A percentile compares a stretch with the other conserved stretches of the same genome.
Evolutionary conservation across 1,140 invertebrate genomes (phyloP).

Genomic region (Drosophila funebris): DNA sequence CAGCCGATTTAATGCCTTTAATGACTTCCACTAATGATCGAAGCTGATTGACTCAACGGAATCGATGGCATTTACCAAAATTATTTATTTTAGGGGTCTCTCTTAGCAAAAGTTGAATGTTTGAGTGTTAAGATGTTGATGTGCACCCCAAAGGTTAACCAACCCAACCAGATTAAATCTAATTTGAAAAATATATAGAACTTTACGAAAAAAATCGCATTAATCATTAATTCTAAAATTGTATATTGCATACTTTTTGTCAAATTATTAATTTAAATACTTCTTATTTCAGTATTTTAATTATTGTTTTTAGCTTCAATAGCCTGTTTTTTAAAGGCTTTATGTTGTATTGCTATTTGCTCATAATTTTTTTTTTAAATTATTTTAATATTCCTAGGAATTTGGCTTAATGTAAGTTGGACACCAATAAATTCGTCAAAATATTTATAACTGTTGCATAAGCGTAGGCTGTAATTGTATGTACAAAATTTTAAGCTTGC

Average conservation of each 20-base stretch:
- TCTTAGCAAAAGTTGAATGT: constrained; percentile 36
- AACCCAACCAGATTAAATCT: neutral
- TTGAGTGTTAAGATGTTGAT: neutral
- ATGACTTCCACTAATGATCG: constrained; percentile 75
- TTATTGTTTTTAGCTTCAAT: neutral
- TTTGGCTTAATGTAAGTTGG: too few species aligned
- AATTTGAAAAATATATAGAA: neutral
- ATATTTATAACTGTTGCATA: too few species aligned
- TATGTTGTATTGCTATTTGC: too few species aligned
- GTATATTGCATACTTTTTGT: neutral
- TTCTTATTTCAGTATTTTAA: neutral
- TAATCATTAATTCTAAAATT: neutral
- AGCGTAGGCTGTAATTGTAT: too few species aligned
- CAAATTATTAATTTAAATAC: neutral
- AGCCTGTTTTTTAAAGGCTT: too few species aligned
- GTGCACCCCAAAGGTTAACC: neutral
- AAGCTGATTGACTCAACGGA: constrained; percentile 65
- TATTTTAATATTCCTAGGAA: too few species aligned
- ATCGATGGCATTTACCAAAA: constrained; percentile 55
- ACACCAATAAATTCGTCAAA: too few species aligned
- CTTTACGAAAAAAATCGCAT: neutral
- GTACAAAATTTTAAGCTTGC: too few species aligned
- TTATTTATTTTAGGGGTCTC: constrained; percentile 53
- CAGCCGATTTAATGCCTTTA: constrained; percentile 68
- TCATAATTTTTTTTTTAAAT: neutral